phyloP scores from a whole-genome alignment of 2,888 invertebrate genomes.

The Argyresthia goedartella region DNA sequence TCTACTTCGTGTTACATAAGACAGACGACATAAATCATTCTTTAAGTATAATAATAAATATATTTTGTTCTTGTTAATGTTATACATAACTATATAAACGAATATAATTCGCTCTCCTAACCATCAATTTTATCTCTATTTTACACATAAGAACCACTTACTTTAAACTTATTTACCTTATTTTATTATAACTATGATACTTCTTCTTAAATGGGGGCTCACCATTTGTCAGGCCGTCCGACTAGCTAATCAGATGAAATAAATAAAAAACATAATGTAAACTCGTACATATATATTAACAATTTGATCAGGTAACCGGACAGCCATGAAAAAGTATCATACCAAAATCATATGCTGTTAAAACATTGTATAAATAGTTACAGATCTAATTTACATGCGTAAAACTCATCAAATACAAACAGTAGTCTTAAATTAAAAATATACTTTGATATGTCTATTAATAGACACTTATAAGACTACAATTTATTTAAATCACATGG shows the following conservation, averaged over 20 bases:
- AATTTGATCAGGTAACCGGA: constrained; percentile 32
- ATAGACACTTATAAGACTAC: background rate
- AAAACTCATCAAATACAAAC: background rate
- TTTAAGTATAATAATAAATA: too few relatives aligned
- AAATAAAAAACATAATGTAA: constrained; percentile 23
- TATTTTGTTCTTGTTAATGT: too few relatives aligned
- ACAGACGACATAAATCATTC: too few relatives aligned
- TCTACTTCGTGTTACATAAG: too few relatives aligned
- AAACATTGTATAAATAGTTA: too few relatives aligned
- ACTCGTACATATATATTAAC: constrained; percentile 11
- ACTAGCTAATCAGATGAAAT: constrained; percentile 20
- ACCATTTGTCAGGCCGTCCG: constrained; percentile 40
- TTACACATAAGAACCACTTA: too few relatives aligned
- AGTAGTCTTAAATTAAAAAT: background rate
- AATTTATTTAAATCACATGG: background rate
- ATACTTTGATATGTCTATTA: background rate
- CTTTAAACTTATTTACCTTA: too few relatives aligned
- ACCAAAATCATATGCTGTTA: background rate
- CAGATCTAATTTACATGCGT: too few relatives aligned
- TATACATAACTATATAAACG: too few relatives aligned
- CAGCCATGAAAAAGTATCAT: constrained; percentile 37
- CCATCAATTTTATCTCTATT: too few relatives aligned
- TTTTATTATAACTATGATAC: constrained; percentile 11
- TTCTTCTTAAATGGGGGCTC: constrained; percentile 65
- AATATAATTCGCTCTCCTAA: too few relatives aligned